Evolutionary conservation across 2,888 invertebrate genomes (phyloP), one percentile per base, ranked within the genome.

Genomic region (Autographa pulchrina): DNA sequence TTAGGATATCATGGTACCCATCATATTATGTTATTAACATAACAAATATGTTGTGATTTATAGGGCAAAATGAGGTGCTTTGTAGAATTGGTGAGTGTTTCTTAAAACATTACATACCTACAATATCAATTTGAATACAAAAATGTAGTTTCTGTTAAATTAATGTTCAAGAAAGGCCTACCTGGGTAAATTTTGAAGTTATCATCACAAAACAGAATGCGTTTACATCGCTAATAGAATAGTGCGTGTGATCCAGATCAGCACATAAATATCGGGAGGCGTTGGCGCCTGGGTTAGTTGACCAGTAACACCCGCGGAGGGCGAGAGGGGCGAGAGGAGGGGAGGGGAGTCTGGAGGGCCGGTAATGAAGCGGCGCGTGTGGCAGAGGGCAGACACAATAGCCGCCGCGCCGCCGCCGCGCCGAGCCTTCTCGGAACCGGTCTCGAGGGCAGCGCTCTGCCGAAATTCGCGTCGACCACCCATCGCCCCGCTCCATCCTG

Each of bases 381-480:
- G 92, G 92, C 89, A 84, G 87, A 88, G 89, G 88, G 90, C 93
- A 94, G 94, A 95, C 94, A 94, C 95, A 95, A 95, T 94, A 93
- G 91, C 88, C 79, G 93, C 92, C 92, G 91, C 85, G 92, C 90
- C 89, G 89, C 87, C 89, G 74, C 74, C 83, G 83, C 86, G 84
- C 88, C 89, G 92, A 89, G 91, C 92, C 92, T 95, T 95, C 95
- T 88, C 84, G 86, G 95, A 95, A 95, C 95, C 95, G 95, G 95
- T 95, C 91, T 82, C 76, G 86, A 86, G 91, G 90, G 89, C 92
- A 90, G 89, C 90, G 93, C 91, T 92, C 93, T 89, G 94, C 95
- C 95, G 94, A 95, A 95, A 92, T 95, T 96, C 81, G 94, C 94
- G 92, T 87, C 94, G 95, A 94, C 95, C 95, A 95, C 94, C 95